Base-by-base conservation (phyloP, 2,888 invertebrate genomes). In the Eustalomyia histrio region DNA sequence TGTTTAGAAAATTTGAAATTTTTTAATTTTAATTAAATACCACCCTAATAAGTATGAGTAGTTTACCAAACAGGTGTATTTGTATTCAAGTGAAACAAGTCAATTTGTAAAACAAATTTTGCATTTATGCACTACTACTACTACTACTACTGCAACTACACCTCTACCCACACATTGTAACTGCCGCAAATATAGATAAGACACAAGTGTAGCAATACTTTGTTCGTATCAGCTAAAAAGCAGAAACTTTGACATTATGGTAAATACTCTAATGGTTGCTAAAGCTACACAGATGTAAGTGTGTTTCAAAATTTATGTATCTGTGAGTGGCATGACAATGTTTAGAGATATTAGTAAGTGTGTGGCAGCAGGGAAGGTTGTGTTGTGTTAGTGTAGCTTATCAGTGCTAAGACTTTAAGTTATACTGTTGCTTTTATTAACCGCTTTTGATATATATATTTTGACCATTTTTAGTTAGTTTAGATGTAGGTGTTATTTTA, bases 81-180 rank as follows among this genome's bases (percentile, higher is more conserved):
- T 80, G 76, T 83, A 68, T 74, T 79, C 80, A 76, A 60, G 72
- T 74, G 84, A 65, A 84, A 83, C 84, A 84, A 85, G 85, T 85
- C 86, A 86, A 86, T 86, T 86, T 87, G 86, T 84, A 83, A 83
- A 82, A 79, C 75, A 84, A 84, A 84, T 84, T 84, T 76, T 65
- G 52, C 39, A 72, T 80, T 80, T 72, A 61, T 80, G 50, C 71
- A 71, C 47, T 55, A 21, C 52, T 52, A 21, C 35, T 52, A 53
- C n/a, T n/a, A n/a, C n/a, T n/a, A n/a, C n/a, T n/a, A n/a, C n/a
- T n/a, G n/a, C 21, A 18, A 61, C 65, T 43, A 35, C 50, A 24
- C 43, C 50, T 61, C 24, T 9, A 16, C 24, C 21, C 24, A 57
- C 57, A 57, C n/a, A 47, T 47, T 47, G 43, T 16, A 39, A 24